These are phyloP conservation scores for Xylota sylvarum DNA, from an alignment of 2,888 invertebrate species.

Conservation along the genomic window DNA sequence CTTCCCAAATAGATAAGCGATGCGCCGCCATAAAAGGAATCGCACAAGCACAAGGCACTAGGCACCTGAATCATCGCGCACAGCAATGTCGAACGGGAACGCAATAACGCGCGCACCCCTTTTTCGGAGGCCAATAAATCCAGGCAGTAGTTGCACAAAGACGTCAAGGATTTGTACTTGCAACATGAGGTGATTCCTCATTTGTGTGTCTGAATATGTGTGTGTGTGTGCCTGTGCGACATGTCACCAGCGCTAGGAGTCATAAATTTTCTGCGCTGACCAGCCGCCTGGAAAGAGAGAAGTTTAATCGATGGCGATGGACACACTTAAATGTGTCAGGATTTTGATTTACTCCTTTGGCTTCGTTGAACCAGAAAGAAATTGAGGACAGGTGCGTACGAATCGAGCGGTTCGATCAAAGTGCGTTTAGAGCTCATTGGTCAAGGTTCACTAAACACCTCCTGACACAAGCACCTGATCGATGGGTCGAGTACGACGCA, in stretches of 20 bases:
- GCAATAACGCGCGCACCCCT: conserved; percentile 76
- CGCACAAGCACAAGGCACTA: conserved; percentile 13
- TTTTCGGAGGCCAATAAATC: conserved; percentile 76
- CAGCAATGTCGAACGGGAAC: conserved; percentile 67
- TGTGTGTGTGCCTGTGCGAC: conserved; percentile 69
- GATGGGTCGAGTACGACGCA: conserved; percentile 11
- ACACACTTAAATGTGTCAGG: conserved; percentile 71
- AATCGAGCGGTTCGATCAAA: conserved; percentile 58
- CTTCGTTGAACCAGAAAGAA: conserved; percentile 73
- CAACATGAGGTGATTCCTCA: conserved; percentile 75
- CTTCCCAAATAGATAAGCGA: conserved; percentile 76
- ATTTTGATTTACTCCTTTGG: conserved; percentile 71
- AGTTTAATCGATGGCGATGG: conserved; percentile 67
- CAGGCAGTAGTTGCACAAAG: conserved; percentile 38
- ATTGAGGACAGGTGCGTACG: conserved; percentile 64
- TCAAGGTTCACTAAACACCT: conserved; percentile 70
- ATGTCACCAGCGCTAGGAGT: conserved; percentile 71
- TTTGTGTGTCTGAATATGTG: conserved; percentile 32
- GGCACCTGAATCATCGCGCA: conserved; percentile 69
- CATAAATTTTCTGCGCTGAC: conserved; percentile 55
- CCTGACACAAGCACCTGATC: conserved; percentile 60
- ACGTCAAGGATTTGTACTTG: conserved; percentile 73
- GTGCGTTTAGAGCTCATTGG: conserved; percentile 63
- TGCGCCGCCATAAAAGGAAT: conserved; percentile 71
- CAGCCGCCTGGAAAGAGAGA: conserved; percentile 54